Conservation (phyloP, 1,140 invertebrate genomes). For the Pogonomyrmex barbatus region DNA sequence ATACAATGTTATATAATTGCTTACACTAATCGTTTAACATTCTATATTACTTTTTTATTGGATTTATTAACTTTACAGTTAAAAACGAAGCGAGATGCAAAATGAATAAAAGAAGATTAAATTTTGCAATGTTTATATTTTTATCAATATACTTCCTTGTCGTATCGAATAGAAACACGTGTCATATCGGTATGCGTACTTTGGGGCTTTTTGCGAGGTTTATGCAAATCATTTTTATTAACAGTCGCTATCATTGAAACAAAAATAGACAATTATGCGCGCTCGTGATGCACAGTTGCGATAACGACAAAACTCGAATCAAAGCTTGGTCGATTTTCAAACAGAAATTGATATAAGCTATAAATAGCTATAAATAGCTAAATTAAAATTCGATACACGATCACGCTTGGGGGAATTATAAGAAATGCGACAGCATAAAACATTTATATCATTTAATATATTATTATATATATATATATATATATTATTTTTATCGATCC, state of each 20-base stretch:
- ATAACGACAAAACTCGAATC: not conserved
- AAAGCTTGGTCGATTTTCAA: not conserved
- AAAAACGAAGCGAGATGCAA: not conserved
- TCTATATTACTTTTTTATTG: not conserved
- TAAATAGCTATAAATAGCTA: not conserved
- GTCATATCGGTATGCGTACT: not conserved
- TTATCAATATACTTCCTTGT: not conserved
- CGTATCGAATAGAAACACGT: not conserved
- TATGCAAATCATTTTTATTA: conserved; percentile 22
- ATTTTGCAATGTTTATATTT: not conserved
- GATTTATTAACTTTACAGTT: not conserved
- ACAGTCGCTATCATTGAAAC: conserved; percentile 1
- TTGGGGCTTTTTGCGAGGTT: not conserved
- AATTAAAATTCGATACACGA: not conserved
- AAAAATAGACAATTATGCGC: conserved; percentile 13
- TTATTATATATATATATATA: too few species aligned
- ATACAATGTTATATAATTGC: not conserved
- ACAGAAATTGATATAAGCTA: not conserved
- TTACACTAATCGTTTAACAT: not conserved
- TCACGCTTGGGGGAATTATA: not conserved
- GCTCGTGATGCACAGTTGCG: not conserved
- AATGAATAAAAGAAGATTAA: not conserved
- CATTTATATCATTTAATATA: too few species aligned
- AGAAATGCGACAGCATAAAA: not conserved
- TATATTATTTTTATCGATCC: not conserved